Evolutionary conservation across 2,888 invertebrate genomes (phyloP).

Genomic region (Empis livida): DNA sequence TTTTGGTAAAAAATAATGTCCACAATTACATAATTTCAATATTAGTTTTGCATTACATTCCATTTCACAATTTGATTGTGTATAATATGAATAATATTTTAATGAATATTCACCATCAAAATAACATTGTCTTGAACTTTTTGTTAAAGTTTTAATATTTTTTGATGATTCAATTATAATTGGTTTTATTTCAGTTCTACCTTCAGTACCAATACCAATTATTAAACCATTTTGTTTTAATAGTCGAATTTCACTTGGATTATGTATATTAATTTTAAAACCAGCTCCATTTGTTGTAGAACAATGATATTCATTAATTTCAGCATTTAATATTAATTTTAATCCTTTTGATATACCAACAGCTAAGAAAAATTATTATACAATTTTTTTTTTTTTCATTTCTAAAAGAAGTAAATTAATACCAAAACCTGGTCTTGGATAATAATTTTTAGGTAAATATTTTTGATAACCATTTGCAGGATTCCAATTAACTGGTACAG

Average conservation of each 20-base stretch:
- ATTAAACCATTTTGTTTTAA: constrained; percentile 25
- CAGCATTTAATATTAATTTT: constrained; percentile 53
- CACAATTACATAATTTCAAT: neutral
- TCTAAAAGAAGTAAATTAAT: neutral
- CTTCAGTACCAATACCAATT: constrained; percentile 22
- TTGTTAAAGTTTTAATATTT: constrained; percentile 20
- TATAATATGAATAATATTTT: neutral
- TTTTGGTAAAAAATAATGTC: neutral
- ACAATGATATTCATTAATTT: constrained; percentile 61
- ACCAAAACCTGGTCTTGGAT: constrained; percentile 43
- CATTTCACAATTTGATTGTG: neutral
- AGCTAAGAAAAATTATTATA: constrained; percentile 22
- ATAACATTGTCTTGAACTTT: neutral
- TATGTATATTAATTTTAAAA: constrained; percentile 18
- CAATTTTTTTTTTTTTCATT: neutral
- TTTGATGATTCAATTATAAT: constrained; percentile 33
- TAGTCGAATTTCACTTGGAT: constrained; percentile 23
- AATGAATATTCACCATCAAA: neutral
- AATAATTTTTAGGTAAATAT: constrained; percentile 41
- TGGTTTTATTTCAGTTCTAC: neutral
- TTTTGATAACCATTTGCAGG: constrained; percentile 56
- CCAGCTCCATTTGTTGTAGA: constrained; percentile 52
- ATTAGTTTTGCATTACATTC: neutral
- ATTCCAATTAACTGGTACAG: constrained; percentile 54
- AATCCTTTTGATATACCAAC: constrained; percentile 58